These are phyloP conservation scores for Biston stratarius DNA, from an alignment of 2,888 invertebrate species.

Conservation along the genomic window DNA sequence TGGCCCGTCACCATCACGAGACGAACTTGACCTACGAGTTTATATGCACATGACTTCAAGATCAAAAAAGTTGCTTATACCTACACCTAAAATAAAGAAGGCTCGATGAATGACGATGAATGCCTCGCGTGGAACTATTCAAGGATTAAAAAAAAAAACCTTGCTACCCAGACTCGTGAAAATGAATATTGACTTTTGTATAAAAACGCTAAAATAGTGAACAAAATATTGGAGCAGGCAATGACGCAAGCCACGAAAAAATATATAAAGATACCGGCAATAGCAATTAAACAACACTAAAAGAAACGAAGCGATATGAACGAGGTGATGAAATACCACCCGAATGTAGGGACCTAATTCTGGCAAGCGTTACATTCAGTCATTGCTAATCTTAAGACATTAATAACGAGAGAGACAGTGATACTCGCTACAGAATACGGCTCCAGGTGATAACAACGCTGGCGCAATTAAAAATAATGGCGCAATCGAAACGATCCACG, in stretches of 20 bases:
- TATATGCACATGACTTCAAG: too few species aligned
- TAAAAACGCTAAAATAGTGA: neutral
- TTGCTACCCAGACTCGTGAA: too few species aligned
- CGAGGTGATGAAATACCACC: slow-evolving; percentile 21
- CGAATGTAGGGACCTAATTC: neutral
- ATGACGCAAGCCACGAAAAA: slow-evolving; percentile 11
- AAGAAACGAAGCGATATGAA: slow-evolving; percentile 4
- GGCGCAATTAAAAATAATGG: slow-evolving; percentile 31
- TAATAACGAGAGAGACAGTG: neutral
- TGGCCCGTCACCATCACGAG: too few species aligned
- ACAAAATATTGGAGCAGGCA: neutral
- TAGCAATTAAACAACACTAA: slow-evolving; percentile 11
- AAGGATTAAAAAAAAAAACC: too few species aligned
- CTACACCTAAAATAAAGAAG: too few species aligned
- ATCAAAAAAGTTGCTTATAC: too few species aligned
- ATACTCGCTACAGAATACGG: neutral
- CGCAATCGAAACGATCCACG: slow-evolving; percentile 28
- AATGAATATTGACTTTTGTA: too few species aligned
- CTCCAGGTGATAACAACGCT: slow-evolving; percentile 22
- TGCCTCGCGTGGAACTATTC: too few species aligned
- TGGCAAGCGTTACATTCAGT: neutral
- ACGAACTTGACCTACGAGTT: too few species aligned
- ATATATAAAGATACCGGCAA: slow-evolving; percentile 18
- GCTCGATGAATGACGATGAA: too few species aligned
- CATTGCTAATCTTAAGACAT: too few species aligned